phyloP scores from a whole-genome alignment of 2,797 vertebrate genomes.

The Enteromius viviparus region DNA sequence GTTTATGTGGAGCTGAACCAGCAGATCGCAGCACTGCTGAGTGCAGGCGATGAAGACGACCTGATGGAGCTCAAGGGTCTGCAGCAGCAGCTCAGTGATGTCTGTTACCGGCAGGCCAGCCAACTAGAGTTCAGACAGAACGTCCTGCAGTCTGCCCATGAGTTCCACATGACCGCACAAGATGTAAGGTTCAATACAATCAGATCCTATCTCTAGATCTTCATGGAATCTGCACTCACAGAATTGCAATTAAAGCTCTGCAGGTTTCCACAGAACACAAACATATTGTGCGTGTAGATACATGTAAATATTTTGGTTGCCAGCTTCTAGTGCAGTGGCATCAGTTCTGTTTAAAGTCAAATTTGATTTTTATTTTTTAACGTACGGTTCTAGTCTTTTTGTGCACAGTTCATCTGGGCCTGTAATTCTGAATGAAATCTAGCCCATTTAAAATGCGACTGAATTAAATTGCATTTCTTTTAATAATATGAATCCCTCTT shows the following conservation, averaged over 20 bases:
- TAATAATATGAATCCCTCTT: neutral
- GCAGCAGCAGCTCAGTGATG: conserved; percentile 97
- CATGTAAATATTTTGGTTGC: neutral
- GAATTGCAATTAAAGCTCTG: neutral
- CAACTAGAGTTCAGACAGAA: conserved; percentile 96
- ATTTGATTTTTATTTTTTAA: neutral
- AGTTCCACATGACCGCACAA: conserved; percentile 93
- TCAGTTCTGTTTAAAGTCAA: neutral
- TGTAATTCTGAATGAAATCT: neutral
- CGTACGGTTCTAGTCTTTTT: neutral
- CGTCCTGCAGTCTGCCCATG: conserved; percentile 91
- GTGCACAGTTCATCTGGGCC: neutral
- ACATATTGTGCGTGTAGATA: neutral
- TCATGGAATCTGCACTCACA: neutral
- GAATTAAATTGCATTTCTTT: neutral
- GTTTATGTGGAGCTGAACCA: conserved; percentile 99
- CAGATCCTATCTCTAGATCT: neutral
- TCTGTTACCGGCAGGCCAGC: conserved; percentile 94
- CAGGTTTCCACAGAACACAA: neutral
- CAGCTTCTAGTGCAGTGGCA: neutral
- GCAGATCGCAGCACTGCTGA: conserved; percentile 93
- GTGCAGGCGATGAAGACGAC: conserved; percentile 92
- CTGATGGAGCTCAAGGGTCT: conserved; percentile 90
- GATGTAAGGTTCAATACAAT: conserved; percentile 81
- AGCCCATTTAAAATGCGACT: neutral